These are phyloP conservation scores for Sminthurinus signatus DNA, from an alignment of 1,140 invertebrate species.

Conservation along the genomic window DNA sequence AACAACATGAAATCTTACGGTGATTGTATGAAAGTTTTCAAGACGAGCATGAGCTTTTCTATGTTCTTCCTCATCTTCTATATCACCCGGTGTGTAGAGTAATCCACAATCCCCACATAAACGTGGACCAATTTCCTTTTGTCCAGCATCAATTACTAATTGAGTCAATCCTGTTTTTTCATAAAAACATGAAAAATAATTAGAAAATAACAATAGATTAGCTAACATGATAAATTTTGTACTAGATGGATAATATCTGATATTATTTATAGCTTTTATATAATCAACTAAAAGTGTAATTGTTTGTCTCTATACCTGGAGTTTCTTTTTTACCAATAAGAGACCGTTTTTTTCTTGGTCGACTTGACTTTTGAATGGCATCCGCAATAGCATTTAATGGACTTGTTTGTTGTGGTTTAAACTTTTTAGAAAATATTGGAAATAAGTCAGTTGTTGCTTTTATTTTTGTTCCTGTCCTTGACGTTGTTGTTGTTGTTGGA, in stretches of 20 bases:
- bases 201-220: not conserved
- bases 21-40: constrained; percentile 29
- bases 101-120: constrained; percentile 35
- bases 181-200: not conserved
- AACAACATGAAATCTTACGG: constrained; percentile 17
- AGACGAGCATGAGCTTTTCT: constrained; percentile 32
- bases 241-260: not conserved
- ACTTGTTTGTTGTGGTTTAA: constrained; percentile 21
- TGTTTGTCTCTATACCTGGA: constrained; percentile 22
- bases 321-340: constrained; percentile 34
- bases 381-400: constrained; percentile 19
- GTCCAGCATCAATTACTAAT: constrained; percentile 37
- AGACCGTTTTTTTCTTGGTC: constrained; percentile 13
- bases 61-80: constrained; percentile 36
- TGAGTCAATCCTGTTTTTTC: constrained; percentile 29
- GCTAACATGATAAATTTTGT: not conserved
- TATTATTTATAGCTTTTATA: not conserved
- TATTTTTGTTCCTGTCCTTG: no score
- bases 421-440: constrained; percentile 37
- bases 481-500: no score
- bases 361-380: constrained; percentile 21
- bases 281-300: not conserved
- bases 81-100: constrained; percentile 38
- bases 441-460: constrained; percentile 20
- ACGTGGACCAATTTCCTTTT: constrained; percentile 34